Conservation (phyloP, 2,888 invertebrate species). For the Horisme vitalbata region DNA sequence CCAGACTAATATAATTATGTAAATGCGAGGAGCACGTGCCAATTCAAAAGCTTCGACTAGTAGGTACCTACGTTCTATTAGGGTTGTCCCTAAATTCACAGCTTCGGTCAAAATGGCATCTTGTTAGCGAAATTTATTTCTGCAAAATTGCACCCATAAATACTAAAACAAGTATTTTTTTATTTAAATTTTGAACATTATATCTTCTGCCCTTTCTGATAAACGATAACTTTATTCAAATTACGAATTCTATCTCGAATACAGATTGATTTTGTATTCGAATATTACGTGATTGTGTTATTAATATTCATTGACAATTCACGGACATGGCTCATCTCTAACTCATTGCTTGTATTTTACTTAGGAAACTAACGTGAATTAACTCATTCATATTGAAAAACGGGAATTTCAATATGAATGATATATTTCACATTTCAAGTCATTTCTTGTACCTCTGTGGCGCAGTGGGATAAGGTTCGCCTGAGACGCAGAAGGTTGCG, state of each 20-base stretch:
- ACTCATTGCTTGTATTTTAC: too few species aligned
- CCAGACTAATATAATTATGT: constrained; percentile 45
- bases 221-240: constrained; percentile 12
- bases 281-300: constrained; percentile 7
- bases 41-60: constrained; percentile 17
- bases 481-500: too few species aligned
- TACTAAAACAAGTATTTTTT: constrained; percentile 1
- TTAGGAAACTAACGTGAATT: too few species aligned
- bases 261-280: constrained; percentile 14
- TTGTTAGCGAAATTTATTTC: constrained; percentile 7
- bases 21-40: constrained; percentile 39
- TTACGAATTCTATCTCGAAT: constrained; percentile 7
- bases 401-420: too few species aligned
- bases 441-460: too few species aligned
- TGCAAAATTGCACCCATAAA: neutral
- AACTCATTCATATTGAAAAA: too few species aligned
- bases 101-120: neutral
- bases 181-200: constrained; percentile 8
- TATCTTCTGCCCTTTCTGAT: constrained; percentile 1
- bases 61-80: constrained; percentile 6
- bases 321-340: too few species aligned
- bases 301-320: constrained; percentile 9
- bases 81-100: constrained; percentile 7
- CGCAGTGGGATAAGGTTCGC: too few species aligned
- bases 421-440: too few species aligned